These are phyloP conservation scores for Struthio camelus DNA, from an alignment of 2,113 vertebrate species.

Conservation along the genomic window DNA sequence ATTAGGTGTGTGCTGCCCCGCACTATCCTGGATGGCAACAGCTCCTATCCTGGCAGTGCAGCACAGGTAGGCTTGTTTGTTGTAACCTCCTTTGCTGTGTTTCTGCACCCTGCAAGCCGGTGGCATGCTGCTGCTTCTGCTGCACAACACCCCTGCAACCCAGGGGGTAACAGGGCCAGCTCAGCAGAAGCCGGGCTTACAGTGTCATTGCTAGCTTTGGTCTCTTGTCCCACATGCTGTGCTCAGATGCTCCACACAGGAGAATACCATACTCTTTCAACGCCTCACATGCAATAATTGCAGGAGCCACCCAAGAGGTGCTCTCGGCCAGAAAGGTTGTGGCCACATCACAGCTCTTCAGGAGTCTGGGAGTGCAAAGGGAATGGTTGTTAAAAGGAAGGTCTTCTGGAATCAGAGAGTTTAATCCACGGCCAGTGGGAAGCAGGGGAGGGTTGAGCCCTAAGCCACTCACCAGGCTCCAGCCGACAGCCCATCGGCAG, in stretches of 20 bases:
- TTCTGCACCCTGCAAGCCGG: not conserved
- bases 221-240: not conserved
- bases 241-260: not conserved
- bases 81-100: not conserved
- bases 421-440: not conserved
- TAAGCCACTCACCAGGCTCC: not conserved
- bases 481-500: not conserved
- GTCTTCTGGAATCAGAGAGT: not conserved
- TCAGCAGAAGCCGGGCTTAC: not conserved
- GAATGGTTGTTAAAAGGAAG: not conserved
- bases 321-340: not conserved
- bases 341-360: not conserved
- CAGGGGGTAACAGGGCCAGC: not conserved
- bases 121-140: not conserved
- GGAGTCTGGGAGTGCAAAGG: not conserved
- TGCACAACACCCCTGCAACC: not conserved
- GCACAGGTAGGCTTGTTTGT: slow-evolving; percentile 58
- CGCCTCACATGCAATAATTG: not conserved
- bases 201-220: not conserved
- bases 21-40: slow-evolving; percentile 34
- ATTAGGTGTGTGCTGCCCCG: slow-evolving; percentile 54
- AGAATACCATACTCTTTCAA: not conserved
- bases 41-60: slow-evolving; percentile 51
- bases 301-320: not conserved
- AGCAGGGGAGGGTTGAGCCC: not conserved